Base-by-base conservation (phyloP, 2,113 vertebrate genomes). In the Scomber scombrus region DNA sequence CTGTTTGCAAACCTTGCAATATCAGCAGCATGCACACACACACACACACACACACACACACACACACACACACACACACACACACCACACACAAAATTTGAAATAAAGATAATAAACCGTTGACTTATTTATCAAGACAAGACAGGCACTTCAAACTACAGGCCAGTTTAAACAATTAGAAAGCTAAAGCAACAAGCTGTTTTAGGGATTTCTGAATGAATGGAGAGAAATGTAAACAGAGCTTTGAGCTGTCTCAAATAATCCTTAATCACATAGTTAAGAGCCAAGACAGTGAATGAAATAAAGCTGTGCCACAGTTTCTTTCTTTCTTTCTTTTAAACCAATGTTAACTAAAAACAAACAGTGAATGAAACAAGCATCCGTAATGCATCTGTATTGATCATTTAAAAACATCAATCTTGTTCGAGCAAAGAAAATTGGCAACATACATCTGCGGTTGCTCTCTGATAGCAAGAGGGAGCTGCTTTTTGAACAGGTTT, bases 1-100 rank as follows among this genome's bases (percentile, higher is more conserved):
- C 58, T 63, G 58, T 71, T 66, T 52, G 57, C 61, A 62, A 71
- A 61, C 23, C 26, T 69, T 81, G 67, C 51, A 55, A 61, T 83
- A 90, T 78, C 80, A 88, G 67, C 73, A 78, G 34, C 71, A 57
- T 11, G 5, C 67, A 71, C 60, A 66, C 63, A 61, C 50, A 31
- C 62, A 75, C 51, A 74, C 68, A 55, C 40, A 19, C 7, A 65
- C n/a, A 61, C 26, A n/a, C 67, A 71, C 60, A 66, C 63, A 61
- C 50, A 31, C 62, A 75, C 51, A 74, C 68, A 55, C 40, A 61
- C 67, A 71, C 60, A 66, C 63, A 61, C 50, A 31, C 62, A 75
- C 51, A 74, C 68, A 55, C 40, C n/a, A n/a, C n/a, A n/a, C n/a
- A n/a, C n/a, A n/a, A 60, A 11, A 71, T 52, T 8, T 21, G 43